Conservation (phyloP, 1,140 invertebrate species). For the Wasmannia auropunctata region DNA sequence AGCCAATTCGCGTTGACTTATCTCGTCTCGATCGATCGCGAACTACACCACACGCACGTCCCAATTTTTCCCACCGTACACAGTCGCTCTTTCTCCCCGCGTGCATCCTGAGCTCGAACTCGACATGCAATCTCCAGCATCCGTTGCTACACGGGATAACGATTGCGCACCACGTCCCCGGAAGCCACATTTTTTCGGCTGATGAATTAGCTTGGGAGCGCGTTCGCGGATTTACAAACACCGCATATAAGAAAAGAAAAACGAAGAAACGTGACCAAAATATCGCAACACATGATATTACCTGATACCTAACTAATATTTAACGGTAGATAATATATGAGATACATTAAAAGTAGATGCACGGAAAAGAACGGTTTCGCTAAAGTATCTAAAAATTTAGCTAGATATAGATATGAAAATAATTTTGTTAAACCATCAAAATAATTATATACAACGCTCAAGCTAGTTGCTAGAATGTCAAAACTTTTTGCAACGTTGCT, state of each 20-base stretch:
- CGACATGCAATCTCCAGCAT: slow-evolving; percentile 48
- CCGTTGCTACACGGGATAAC: slow-evolving; percentile 38
- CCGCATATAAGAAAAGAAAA: not conserved
- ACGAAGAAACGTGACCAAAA: not conserved
- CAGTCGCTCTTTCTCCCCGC: not conserved
- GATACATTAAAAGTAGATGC: not conserved
- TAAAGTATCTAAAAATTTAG: too few species aligned
- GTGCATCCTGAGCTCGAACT: slow-evolving; percentile 6
- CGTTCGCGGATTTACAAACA: slow-evolving; percentile 9
- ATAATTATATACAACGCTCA: too few species aligned
- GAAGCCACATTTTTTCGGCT: not conserved
- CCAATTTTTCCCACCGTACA: slow-evolving; percentile 15
- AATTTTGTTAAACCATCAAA: too few species aligned
- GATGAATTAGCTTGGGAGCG: not conserved
- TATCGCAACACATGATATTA: not conserved
- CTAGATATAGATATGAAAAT: too few species aligned
- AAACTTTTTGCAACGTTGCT: too few species aligned
- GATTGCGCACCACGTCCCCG: not conserved
- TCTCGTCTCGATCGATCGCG: slow-evolving; percentile 31
- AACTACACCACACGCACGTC: slow-evolving; percentile 43
- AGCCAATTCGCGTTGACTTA: slow-evolving; percentile 42
- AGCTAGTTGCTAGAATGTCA: too few species aligned
- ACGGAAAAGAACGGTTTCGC: too few species aligned
- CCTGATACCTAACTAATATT: not conserved
- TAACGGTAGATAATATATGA: not conserved